Percentiles rank a stretch among this genome's conserved stretches.
phyloP scores from a whole-genome alignment of 2,888 invertebrate genomes.

The Latrodectus elegans region DNA sequence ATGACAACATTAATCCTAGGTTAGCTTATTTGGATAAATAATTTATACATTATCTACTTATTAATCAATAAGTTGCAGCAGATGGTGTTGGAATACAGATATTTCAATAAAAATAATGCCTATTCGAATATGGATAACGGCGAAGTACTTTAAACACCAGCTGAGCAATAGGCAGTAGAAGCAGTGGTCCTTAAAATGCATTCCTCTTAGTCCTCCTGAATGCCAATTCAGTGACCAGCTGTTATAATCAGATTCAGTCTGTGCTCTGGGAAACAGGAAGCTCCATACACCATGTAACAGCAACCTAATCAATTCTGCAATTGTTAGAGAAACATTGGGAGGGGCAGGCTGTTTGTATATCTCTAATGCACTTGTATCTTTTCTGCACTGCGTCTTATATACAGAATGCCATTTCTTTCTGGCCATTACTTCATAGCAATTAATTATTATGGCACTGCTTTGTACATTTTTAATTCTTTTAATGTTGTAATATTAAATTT shows the following conservation, averaged over 20 bases:
- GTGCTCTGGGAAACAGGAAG: not conserved
- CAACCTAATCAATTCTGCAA: conserved; percentile 35
- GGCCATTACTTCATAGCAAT: no score
- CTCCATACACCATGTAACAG: not conserved
- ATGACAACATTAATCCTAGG: no score
- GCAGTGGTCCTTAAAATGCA: not conserved
- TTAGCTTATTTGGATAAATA: no score
- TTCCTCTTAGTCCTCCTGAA: not conserved
- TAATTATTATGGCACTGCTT: no score
- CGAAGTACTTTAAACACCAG: no score
- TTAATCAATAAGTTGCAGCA: no score
- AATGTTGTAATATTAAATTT: no score
- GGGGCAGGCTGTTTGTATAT: not conserved
- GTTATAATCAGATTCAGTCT: conserved; percentile 6
- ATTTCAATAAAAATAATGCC: no score
- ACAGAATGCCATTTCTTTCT: not conserved
- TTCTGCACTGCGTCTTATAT: not conserved
- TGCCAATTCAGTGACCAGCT: conserved; percentile 7
- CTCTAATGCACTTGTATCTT: not conserved
- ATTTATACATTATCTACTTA: no score
- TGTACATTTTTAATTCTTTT: no score
- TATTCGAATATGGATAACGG: no score
- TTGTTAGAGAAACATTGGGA: conserved; percentile 11
- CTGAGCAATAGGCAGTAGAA: not conserved
- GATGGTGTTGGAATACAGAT: no score